Conservation (phyloP, 2,797 vertebrate species). For the Falco rusticolus region DNA sequence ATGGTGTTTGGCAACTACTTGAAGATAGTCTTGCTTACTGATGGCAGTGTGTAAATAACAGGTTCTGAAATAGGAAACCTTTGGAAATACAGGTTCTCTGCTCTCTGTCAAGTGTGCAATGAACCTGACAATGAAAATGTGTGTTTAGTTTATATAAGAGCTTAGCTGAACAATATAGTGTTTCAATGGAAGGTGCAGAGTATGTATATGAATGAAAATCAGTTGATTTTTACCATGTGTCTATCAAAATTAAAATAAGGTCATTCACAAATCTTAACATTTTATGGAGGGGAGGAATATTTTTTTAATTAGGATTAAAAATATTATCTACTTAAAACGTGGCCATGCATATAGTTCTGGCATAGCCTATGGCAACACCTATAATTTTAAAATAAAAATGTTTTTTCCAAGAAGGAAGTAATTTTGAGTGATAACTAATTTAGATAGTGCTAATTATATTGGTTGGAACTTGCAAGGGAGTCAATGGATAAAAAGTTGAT, state of each 20-base stretch:
- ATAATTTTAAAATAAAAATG: slow-evolving; percentile 78
- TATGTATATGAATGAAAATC: slow-evolving; percentile 70
- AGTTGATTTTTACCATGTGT: slow-evolving; percentile 50
- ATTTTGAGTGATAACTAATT: slow-evolving; percentile 83
- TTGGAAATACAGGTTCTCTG: neutral
- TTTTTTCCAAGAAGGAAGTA: slow-evolving; percentile 72
- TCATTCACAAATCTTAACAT: slow-evolving; percentile 75
- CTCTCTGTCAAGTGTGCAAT: neutral
- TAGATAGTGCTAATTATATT: slow-evolving; percentile 83
- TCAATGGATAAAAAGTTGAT: slow-evolving; percentile 74
- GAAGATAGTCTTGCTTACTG: neutral
- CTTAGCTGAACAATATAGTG: neutral
- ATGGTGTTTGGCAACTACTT: neutral
- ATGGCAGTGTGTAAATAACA: neutral
- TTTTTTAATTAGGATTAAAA: slow-evolving; percentile 83
- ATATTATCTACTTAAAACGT: slow-evolving; percentile 81
- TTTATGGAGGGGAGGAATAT: slow-evolving; percentile 62
- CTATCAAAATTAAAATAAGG: slow-evolving; percentile 78
- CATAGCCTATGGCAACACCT: slow-evolving; percentile 79
- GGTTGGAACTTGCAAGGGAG: slow-evolving; percentile 66
- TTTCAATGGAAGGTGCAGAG: slow-evolving; percentile 55
- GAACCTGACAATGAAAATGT: neutral
- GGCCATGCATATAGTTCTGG: slow-evolving; percentile 76
- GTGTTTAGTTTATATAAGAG: neutral
- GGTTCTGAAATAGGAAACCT: neutral